phyloP scores from a whole-genome alignment of 2,888 invertebrate genomes.

The Lepetodrilus schrolli region DNA sequence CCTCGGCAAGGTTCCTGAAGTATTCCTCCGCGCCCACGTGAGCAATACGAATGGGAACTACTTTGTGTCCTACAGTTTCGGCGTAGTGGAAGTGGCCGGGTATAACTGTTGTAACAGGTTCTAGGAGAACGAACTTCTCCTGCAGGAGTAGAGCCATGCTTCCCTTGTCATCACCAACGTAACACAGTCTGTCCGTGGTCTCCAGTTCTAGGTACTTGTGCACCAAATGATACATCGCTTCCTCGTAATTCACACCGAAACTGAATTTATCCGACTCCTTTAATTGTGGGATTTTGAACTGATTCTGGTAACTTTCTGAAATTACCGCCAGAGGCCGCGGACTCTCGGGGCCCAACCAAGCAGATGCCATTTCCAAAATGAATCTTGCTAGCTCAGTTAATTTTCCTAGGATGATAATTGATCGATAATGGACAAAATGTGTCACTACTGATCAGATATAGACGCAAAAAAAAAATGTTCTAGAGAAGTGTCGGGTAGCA shows the following conservation, averaged over 20 bases:
- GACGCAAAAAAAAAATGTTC: no score
- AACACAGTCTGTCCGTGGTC: conserved; percentile 68
- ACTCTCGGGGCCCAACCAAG: conserved; percentile 71
- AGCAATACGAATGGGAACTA: conserved; percentile 63
- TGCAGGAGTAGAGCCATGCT: conserved; percentile 59
- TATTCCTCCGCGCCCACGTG: conserved; percentile 71
- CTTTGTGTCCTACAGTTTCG: conserved; percentile 59
- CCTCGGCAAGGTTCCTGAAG: conserved; percentile 53
- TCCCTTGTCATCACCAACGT: conserved; percentile 69
- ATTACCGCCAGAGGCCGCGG: conserved; percentile 71
- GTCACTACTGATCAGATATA: no score
- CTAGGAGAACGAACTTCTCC: conserved; percentile 67
- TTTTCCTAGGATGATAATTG: no score
- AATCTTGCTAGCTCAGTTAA: no score
- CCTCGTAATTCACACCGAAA: conserved; percentile 67
- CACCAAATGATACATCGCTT: conserved; percentile 61
- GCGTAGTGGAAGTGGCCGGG: conserved; percentile 71
- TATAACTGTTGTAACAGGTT: conserved; percentile 65
- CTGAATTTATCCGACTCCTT: conserved; percentile 54
- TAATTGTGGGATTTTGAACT: conserved; percentile 55
- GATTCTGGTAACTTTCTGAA: conserved; percentile 66
- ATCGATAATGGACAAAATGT: no score
- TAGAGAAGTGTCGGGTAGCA: no score
- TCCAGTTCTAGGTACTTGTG: conserved; percentile 69
- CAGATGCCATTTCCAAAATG: conserved; percentile 60